Percentiles rank a stretch among this genome's conserved stretches.
phyloP scores from a whole-genome alignment of 2,113 vertebrate genomes.

The Mesitornis unicolor region DNA sequence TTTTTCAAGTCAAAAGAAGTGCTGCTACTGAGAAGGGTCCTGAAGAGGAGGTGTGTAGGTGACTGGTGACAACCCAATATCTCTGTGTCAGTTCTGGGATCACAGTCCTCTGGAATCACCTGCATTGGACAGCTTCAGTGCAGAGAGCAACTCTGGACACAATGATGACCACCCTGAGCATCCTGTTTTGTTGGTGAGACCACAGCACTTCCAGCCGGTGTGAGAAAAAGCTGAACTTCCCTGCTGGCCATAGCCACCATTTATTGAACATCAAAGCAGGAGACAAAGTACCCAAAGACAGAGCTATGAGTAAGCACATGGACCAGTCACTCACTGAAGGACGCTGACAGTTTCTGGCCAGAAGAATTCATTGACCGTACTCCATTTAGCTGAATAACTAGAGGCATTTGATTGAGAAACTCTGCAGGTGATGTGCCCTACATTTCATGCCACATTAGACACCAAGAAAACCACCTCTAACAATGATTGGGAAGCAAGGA shows the following conservation, averaged over 20 bases:
- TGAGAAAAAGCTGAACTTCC: background rate
- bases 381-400: background rate
- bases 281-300: background rate
- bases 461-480: background rate
- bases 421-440: background rate
- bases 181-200: background rate
- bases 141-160: background rate
- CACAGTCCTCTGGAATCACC: background rate
- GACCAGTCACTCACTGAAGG: background rate
- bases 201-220: background rate
- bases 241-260: background rate
- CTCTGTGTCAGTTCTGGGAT: background rate
- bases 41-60: background rate
- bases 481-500: background rate
- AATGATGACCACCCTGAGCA: background rate
- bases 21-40: background rate
- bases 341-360: background rate
- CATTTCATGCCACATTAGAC: background rate
- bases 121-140: background rate
- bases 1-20: background rate
- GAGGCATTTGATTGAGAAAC: background rate
- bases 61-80: background rate
- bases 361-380: background rate
- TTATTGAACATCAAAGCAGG: background rate
- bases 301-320: fast-evolving